phyloP scores from a whole-genome alignment of 23 tunicate genomes.

The Halocynthia roretzi region DNA sequence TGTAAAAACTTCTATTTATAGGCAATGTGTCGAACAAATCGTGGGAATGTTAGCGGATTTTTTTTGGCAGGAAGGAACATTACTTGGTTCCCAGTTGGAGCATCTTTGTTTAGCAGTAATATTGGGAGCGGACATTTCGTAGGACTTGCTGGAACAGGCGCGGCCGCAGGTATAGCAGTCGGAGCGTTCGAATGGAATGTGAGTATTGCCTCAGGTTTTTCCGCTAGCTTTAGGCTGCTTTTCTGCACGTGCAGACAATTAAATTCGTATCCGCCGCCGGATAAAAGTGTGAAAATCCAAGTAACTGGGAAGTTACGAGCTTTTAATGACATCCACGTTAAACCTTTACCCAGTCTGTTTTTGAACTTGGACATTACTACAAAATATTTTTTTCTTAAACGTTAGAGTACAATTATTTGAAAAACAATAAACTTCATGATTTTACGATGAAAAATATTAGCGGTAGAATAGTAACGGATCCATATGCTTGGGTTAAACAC shows the following conservation, averaged over 20 bases:
- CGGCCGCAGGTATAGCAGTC: constrained; percentile 81
- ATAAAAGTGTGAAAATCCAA: not conserved
- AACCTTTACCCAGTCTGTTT: not conserved
- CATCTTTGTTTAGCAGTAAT: constrained; percentile 79
- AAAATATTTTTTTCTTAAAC: not conserved
- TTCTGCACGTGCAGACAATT: not conserved
- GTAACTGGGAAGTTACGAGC: not conserved
- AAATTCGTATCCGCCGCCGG: too few relatives aligned
- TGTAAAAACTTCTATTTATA: not conserved
- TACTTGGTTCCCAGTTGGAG: constrained; percentile 93
- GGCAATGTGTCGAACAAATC: constrained; percentile 81
- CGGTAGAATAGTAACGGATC: not conserved
- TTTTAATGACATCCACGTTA: not conserved
- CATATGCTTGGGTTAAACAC: not conserved
- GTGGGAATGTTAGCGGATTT: constrained; percentile 75
- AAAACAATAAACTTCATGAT: not conserved
- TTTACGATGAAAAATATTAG: not conserved
- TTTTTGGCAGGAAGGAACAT: constrained; percentile 89
- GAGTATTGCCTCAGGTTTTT: constrained; percentile 8
- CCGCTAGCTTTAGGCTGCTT: not conserved
- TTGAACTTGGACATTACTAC: not conserved
- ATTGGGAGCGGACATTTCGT: constrained; percentile 97
- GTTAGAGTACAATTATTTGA: too few relatives aligned
- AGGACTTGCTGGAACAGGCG: constrained; percentile 95
- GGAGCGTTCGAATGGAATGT: constrained; percentile 97